Evolutionary conservation across 2,797 vertebrate genomes (phyloP).

Genomic region (Gymnopithys bicolor): DNA sequence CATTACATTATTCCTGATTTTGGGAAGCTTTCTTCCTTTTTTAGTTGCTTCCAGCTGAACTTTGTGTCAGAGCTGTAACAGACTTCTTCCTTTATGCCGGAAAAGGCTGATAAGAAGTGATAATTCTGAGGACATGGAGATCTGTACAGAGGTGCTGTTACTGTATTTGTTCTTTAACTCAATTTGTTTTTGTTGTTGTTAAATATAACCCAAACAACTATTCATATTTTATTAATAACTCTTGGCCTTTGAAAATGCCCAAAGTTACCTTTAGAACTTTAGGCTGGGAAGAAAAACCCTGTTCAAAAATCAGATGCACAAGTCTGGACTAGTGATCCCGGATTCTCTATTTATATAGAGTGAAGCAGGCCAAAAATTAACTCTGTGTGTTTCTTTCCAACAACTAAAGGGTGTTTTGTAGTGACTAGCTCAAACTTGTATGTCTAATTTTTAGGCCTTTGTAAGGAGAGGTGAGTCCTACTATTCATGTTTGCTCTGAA

Average conservation of each 20-base stretch:
- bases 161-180: not conserved
- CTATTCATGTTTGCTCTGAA: not conserved
- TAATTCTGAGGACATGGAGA: not conserved
- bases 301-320: not conserved
- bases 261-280: not conserved
- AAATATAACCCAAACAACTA: not conserved
- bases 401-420: not conserved
- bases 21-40: not conserved
- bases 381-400: not conserved
- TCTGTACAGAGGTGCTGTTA: not conserved
- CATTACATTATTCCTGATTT: not conserved
- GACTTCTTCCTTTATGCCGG: not conserved
- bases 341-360: not conserved
- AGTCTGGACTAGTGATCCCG: not conserved
- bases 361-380: not conserved
- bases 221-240: not conserved
- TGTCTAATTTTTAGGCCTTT: not conserved
- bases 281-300: not conserved
- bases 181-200: not conserved
- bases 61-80: not conserved
- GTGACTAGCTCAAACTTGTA: not conserved
- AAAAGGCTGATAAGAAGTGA: conserved; percentile 3
- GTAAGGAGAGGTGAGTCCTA: not conserved
- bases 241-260: not conserved
- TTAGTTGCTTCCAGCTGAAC: not conserved